Conservation (phyloP, 1,140 invertebrate genomes). For the Pissodes strobi region DNA sequence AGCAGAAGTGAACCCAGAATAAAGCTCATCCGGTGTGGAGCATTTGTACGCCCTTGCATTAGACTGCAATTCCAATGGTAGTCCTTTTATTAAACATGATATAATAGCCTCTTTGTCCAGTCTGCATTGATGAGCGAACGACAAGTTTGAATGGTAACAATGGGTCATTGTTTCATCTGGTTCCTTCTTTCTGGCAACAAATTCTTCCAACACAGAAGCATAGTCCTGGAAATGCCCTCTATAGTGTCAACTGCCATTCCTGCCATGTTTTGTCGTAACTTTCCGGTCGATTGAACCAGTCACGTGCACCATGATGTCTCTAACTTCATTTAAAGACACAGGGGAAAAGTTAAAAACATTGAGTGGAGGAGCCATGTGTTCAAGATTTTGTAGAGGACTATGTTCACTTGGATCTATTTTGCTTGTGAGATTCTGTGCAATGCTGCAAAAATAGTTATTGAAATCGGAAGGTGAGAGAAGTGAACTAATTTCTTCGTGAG, state of each 20-base stretch:
- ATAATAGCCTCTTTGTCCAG: slow-evolving; percentile 40
- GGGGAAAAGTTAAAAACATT: too few relatives aligned
- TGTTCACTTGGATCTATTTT: too few relatives aligned
- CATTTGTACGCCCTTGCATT: slow-evolving; percentile 48
- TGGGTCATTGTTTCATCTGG: slow-evolving; percentile 45
- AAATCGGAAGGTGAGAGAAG: too few relatives aligned
- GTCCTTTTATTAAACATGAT: slow-evolving; percentile 47
- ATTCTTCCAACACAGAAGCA: slow-evolving; percentile 33
- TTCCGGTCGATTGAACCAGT: slow-evolving; percentile 1
- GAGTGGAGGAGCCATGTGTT: too few relatives aligned
- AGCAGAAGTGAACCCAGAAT: not conserved
- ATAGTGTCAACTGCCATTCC: slow-evolving; percentile 40
- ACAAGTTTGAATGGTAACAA: too few relatives aligned
- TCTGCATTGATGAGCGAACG: slow-evolving; percentile 46
- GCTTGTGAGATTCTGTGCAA: too few relatives aligned
- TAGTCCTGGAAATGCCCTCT: slow-evolving; percentile 40
- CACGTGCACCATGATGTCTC: too few relatives aligned
- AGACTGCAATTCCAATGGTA: slow-evolving; percentile 43
- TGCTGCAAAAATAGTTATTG: too few relatives aligned
- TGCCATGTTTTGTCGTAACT: slow-evolving; percentile 31
- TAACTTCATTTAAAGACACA: too few relatives aligned
- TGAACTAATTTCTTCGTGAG: too few relatives aligned
- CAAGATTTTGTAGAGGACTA: too few relatives aligned
- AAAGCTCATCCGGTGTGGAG: slow-evolving; percentile 26
- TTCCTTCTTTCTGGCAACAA: slow-evolving; percentile 44